Evolutionary conservation across 92 coral and sea anemone genomes (phyloP).

Genomic region (Umimayanthus chanpuru): DNA sequence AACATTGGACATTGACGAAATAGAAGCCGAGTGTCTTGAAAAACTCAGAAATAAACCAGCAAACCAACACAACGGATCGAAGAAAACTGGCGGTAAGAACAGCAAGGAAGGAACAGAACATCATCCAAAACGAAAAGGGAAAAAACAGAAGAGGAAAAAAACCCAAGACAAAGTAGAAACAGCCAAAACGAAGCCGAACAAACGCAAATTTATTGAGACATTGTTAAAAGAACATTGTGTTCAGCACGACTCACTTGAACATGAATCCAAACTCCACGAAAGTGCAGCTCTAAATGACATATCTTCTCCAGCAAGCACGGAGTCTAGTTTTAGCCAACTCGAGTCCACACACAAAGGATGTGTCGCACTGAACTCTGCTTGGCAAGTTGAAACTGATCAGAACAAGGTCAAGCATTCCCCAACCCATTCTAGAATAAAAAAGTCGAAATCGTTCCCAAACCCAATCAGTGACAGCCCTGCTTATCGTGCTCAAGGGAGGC

Average conservation of each 20-base stretch:
- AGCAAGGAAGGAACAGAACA: constrained; percentile 7
- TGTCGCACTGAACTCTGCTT: neutral
- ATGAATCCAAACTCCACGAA: neutral
- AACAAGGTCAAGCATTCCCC: constrained; percentile 10
- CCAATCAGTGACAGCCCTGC: neutral
- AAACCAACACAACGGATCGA: constrained; percentile 30
- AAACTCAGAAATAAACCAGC: neutral
- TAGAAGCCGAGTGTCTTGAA: constrained; percentile 28
- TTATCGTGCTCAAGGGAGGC: neutral
- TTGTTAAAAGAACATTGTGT: constrained; percentile 7
- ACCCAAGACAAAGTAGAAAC: constrained; percentile 1
- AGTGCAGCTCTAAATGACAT: neutral
- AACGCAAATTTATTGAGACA: neutral
- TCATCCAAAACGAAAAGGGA: neutral
- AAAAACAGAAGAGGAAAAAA: constrained; percentile 9
- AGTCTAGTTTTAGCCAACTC: neutral
- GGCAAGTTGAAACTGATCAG: neutral
- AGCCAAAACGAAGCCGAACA: constrained; percentile 6
- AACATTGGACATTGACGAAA: constrained; percentile 51
- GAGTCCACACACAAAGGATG: neutral
- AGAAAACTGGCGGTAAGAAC: constrained; percentile 10
- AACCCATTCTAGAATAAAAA: constrained; percentile 10
- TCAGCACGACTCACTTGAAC: neutral
- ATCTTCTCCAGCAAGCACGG: neutral
- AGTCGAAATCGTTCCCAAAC: constrained; percentile 8